Base-by-base conservation (phyloP, 2,113 vertebrate species). In the Climacteris rufus region DNA sequence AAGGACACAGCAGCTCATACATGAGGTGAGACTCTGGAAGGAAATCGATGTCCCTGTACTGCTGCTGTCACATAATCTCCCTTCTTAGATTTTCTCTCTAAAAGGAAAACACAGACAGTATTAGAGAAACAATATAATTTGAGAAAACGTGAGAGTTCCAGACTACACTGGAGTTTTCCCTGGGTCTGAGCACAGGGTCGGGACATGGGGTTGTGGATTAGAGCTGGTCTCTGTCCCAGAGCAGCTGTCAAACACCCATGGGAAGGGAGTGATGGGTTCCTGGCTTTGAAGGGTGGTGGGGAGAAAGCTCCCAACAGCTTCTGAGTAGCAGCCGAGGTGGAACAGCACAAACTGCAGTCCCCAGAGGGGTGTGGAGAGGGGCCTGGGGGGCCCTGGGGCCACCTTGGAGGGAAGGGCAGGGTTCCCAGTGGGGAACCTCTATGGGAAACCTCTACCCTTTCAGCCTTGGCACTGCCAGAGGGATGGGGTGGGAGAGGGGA, bases 121-220 rank as follows among this genome's bases (percentile, higher is more conserved):
- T 87, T 66, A 94, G 49, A 64, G 27, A 60, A 88, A 30, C 8
- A 4, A 49, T 0, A 2, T 16, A 3, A 24, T 28, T 22, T 39
- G 49, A 35, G 39, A 50, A 71, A 70, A 47, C 1, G 0, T 3
- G 20, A 15, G n/a, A 59, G 15, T 54, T 63, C 3, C 3, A 53
- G 22, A 5, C 42, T 6, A 37, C 10, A 12, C 28, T 1, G 0
- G 22, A 15, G 53, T 7, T 80, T 6, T 83, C 6, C 24, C 17
- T 9, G 28, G 28, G 28, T n/a, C 50, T 71, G 52, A 7, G 33
- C 39, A 35, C 17, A 2, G 17, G 11, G 12, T 49, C 40, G 49
- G 61, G 35, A 52, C 49, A 12, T 4, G 2, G 16, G 5, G 18
- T 33, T 1, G 0, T 27, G n/a, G 37, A 25, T 33, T 44, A 52